Percentiles rank a stretch among this genome's conserved stretches.
Conservation (phyloP, 2,888 invertebrate genomes). For the Trichogramma evanescens region DNA sequence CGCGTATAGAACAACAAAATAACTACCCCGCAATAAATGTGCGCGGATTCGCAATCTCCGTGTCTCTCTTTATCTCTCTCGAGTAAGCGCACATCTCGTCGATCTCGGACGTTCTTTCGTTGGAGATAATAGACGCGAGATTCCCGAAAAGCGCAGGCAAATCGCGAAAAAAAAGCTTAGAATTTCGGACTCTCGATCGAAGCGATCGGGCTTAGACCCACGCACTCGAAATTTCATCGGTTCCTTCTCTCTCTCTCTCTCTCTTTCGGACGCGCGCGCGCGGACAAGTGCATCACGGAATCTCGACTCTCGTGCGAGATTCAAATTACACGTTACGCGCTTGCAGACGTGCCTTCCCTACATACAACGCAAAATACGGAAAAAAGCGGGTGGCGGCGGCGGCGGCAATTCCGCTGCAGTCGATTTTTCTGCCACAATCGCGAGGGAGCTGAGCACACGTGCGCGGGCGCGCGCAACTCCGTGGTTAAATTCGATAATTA, state of each 20-base stretch:
- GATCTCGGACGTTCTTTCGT: no score
- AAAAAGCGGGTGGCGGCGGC: background rate
- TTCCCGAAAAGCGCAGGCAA: no score
- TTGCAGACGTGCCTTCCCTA: conserved; percentile 26
- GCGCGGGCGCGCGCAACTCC: conserved; percentile 31
- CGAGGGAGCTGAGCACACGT: conserved; percentile 28
- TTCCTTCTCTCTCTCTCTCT: no score
- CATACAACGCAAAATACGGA: conserved; percentile 27
- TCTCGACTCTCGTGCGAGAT: background rate
- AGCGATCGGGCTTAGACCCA: background rate
- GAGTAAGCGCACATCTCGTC: no score
- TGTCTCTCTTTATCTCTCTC: no score
- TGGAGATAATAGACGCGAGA: no score
- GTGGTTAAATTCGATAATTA: conserved; percentile 42
- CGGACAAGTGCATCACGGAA: background rate
- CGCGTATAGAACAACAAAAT: no score
- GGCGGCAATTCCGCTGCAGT: conserved; percentile 15
- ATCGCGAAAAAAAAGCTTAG: no score
- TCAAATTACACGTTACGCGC: conserved; percentile 34
- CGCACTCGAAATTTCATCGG: no score
- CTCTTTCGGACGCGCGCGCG: background rate
- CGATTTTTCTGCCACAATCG: conserved; percentile 22
- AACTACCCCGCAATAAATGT: no score
- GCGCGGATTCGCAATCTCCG: no score
- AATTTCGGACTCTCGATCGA: background rate